Evolutionary conservation across 2,888 invertebrate genomes (phyloP), one percentile per base, ranked within the genome.

Genomic region (Scaptomyza cyrtandrae): DNA sequence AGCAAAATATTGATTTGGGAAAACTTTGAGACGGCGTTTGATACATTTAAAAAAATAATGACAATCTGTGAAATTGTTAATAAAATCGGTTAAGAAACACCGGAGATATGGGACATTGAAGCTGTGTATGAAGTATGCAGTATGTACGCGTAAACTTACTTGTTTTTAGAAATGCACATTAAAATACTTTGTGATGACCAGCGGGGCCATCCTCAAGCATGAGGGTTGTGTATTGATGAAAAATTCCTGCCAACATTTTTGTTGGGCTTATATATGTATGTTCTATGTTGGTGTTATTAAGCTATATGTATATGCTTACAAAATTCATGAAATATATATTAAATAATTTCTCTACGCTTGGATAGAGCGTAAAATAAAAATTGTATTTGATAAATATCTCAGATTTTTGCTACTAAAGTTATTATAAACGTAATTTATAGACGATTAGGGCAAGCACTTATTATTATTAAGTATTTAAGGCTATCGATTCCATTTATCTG

Each of bases 231-330:
- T 5, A n/a, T 73, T 14, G 56, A 64, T 37, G 50, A 19, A 5
- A 44, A 24, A 1, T 3, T n/a, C 10, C 0, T 69, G 0, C 68
- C 73, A 1, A 27, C 4, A 19, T 37, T 64, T 31, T 74, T 74
- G 0, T 16, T 61, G 0, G 73, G 73, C n/a, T n/a, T n/a, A n/a
- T n/a, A n/a, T 1, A 54, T 57, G n/a, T 73, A 73, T 10, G 0
- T 48, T 9, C 0, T 56, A 7, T 33, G 13, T 41, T 31, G 74
- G 68, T 3, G 5, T 19, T 0, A 49, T 68, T 9, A 68, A 73
- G 11, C 57, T 39, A 14, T 73, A 73, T 48, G 19, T 19, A 19
- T 19, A 19, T 19, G 19, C 19, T n/a, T n/a, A n/a, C n/a, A n/a
- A n/a, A n/a, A n/a, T n/a, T n/a, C n/a, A n/a, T n/a, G n/a, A n/a